phyloP scores from a whole-genome alignment of 2,113 vertebrate species.

The Aspidoscelis tigris region DNA sequence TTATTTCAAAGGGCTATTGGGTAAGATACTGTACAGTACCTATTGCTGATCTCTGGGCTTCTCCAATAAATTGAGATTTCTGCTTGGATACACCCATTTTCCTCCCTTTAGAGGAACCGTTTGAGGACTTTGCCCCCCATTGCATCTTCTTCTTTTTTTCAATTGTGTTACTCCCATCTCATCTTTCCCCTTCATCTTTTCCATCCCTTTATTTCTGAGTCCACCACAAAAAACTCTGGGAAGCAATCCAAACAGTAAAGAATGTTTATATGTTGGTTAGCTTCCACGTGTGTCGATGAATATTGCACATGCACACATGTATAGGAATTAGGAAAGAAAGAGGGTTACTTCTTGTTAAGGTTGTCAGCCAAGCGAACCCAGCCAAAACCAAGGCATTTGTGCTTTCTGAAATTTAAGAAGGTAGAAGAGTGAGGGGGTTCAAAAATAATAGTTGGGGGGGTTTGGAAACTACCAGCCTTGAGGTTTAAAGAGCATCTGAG shows the following conservation, averaged over 20 bases:
- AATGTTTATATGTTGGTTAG: constrained; percentile 70
- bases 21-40: neutral
- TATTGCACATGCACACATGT: constrained; percentile 36
- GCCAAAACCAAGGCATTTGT: constrained; percentile 73
- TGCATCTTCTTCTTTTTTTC: neutral
- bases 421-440: neutral
- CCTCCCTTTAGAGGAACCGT: neutral
- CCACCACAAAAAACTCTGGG: no score
- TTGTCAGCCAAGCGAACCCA: constrained; percentile 61
- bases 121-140: neutral
- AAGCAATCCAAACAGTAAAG: constrained; percentile 70
- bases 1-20: neutral
- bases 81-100: neutral
- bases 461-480: constrained; percentile 14
- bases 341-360: constrained; percentile 38
- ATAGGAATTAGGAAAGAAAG: constrained; percentile 12
- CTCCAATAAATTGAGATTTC: neutral
- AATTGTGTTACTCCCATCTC: rapidly evolving
- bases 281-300: constrained; percentile 65
- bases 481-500: neutral
- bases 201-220: no score
- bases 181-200: neutral
- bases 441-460: constrained; percentile 47
- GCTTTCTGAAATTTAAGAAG: constrained; percentile 56
- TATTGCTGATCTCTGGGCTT: neutral